These are phyloP conservation scores for Ammospiza caudacuta DNA, from an alignment of 2,113 vertebrate genomes.

Conservation along the genomic window DNA sequence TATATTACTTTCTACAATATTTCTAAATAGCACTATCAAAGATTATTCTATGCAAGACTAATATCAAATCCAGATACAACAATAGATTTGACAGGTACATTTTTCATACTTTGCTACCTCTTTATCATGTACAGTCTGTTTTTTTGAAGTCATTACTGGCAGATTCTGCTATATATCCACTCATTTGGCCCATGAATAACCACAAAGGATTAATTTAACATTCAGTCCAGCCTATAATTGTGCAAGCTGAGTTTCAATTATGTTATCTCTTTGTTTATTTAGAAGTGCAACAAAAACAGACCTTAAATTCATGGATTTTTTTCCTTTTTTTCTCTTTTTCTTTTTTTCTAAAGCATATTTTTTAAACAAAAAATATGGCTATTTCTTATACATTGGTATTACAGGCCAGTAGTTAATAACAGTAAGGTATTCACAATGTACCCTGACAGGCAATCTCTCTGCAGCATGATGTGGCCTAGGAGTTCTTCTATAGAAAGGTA, in stretches of 20 bases:
- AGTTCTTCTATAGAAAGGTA: neutral
- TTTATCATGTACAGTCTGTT: neutral
- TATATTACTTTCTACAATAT: neutral
- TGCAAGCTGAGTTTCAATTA: neutral
- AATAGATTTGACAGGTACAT: neutral
- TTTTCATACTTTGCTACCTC: neutral
- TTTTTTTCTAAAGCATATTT: neutral
- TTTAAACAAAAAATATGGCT: neutral
- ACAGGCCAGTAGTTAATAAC: neutral
- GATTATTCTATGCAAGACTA: neutral
- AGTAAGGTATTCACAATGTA: neutral
- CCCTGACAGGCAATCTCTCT: neutral
- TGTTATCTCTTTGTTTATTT: neutral
- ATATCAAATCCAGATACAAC: constrained; percentile 26
- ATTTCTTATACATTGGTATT: neutral
- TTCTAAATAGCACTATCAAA: constrained; percentile 35
- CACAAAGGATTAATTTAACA: neutral
- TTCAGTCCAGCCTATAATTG: neutral
- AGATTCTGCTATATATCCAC: neutral
- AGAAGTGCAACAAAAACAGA: neutral
- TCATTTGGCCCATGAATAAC: neutral
- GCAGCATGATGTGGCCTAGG: neutral
- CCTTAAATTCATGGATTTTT: neutral
- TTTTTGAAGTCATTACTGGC: constrained; percentile 5
- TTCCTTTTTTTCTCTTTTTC: rapidly evolving